Evolutionary conservation across 2,888 invertebrate species (phyloP).

Genomic region (Isotomurus palustris): DNA sequence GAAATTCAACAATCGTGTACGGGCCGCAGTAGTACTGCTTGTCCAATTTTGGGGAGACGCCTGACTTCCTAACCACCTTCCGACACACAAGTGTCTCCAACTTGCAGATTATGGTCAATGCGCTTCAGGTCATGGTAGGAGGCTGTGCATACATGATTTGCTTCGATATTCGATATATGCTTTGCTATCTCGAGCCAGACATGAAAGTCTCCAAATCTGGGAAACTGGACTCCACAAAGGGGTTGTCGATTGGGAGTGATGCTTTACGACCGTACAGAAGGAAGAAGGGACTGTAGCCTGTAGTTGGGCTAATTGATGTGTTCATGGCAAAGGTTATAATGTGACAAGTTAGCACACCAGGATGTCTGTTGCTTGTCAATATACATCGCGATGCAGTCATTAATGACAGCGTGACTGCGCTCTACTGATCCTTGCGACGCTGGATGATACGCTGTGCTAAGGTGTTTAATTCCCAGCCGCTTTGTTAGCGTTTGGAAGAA

Average conservation of each 20-base stretch:
- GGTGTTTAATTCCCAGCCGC: not conserved
- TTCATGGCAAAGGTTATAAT: not conserved
- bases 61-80: not conserved
- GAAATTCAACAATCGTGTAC: not conserved
- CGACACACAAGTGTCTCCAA: not conserved
- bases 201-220: too few relatives aligned
- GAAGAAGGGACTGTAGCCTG: conserved; percentile 1
- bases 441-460: not conserved
- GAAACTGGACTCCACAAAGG: not conserved
- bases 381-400: not conserved
- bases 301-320: not conserved
- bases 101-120: not conserved
- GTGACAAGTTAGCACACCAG: not conserved
- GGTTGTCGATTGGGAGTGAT: not conserved
- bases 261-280: not conserved
- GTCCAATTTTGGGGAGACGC: not conserved
- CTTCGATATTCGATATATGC: too few relatives aligned
- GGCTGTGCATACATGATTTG: not conserved
- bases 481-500: not conserved
- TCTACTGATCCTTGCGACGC: not conserved
- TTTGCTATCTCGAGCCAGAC: not conserved
- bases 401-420: not conserved
- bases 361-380: not conserved
- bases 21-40: conserved; percentile 1
- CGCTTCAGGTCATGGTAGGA: not conserved